Evolutionary conservation across 1,140 invertebrate genomes (phyloP), one percentile per base, ranked within the genome.

Genomic region (Luehdorfia chinensis): DNA sequence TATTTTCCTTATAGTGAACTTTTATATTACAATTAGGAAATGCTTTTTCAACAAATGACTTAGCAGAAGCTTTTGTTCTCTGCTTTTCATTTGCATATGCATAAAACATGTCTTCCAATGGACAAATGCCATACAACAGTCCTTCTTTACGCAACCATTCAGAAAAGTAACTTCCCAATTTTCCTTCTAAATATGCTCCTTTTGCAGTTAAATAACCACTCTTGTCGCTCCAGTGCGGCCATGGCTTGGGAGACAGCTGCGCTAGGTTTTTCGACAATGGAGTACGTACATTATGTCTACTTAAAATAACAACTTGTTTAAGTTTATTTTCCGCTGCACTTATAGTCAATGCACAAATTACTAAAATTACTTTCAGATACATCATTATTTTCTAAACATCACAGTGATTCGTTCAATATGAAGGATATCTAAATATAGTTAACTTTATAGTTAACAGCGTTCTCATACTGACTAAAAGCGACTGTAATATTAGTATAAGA

Each of bases 261-360:
- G 62, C 43, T 33, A 78, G 55, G 50, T 69, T 60, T 23, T 57
- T 44, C 2, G 56, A 55, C 13, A 80, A 60, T 19, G 80, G 80
- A 3, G 73, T 62, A n/a, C 80, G 57, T 11, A 84, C 53, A 49
- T 83, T 81, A 63, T 84, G 80, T 13, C 80, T 59, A 21, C 76
- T 73, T 37, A 84, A 51, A 36, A 75, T 62, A 4, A 79, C 37
- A n/a, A 84, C 70, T 66, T 77, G 63, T 59, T 68, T 55, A 12
- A 84, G 9, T 9, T 8, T 7, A 16, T 13, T 11, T 9, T 16
- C 39, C 25, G 18, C 15, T 3, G 39, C 7, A 1, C 11, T 18
- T 0, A 43, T 5, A 11, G n/a, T 7, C 12, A 43, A 16, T 11
- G n/a, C 39, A 43, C 39, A 43, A 30, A 30, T 13, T n/a, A 43